phyloP scores from a whole-genome alignment of 2,113 vertebrate genomes.

The Perca flavescens region DNA sequence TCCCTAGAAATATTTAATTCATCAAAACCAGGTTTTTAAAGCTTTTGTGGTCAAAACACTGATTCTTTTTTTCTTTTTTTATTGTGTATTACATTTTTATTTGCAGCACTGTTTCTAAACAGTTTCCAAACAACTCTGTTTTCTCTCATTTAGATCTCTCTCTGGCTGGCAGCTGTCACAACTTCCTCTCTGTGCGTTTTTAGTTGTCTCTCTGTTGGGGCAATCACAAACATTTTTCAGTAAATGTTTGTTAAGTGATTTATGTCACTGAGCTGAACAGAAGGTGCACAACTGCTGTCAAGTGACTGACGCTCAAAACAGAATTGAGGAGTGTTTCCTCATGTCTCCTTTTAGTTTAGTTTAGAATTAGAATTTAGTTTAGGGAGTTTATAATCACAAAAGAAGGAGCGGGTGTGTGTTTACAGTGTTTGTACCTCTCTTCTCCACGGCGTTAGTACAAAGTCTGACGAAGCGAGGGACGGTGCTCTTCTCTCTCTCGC shows the following conservation, averaged over 20 bases:
- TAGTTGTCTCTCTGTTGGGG: constrained; percentile 4
- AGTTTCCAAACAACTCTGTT: constrained; percentile 60
- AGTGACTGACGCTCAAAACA: constrained; percentile 6
- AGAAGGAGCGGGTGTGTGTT: constrained; percentile 21
- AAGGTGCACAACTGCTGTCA: constrained; percentile 40
- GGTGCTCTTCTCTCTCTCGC: constrained; percentile 87
- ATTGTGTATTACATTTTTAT: constrained; percentile 59
- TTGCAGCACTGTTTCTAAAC: constrained; percentile 50
- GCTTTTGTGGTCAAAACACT: constrained; percentile 28
- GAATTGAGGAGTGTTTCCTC: constrained; percentile 21
- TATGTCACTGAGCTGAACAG: constrained; percentile 18
- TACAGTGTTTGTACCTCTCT: constrained; percentile 84
- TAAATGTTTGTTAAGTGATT: constrained; percentile 31
- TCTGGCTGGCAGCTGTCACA: constrained; percentile 64
- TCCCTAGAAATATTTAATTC: constrained; percentile 53
- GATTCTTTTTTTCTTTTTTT: not conserved
- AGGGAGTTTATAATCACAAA: constrained; percentile 18
- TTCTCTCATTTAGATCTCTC: constrained; percentile 66
- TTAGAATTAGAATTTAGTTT: constrained; percentile 1
- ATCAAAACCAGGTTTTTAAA: constrained; percentile 55
- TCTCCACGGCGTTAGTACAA: constrained; percentile 90
- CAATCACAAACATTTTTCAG: constrained; percentile 38
- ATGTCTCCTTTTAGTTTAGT: constrained; percentile 21
- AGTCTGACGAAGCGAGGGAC: constrained; percentile 91
- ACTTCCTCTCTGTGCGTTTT: constrained; percentile 14